Evolutionary conservation across 2,797 vertebrate species (phyloP), one percentile per base, ranked within the genome.

Genomic region (Vireo griseus): DNA sequence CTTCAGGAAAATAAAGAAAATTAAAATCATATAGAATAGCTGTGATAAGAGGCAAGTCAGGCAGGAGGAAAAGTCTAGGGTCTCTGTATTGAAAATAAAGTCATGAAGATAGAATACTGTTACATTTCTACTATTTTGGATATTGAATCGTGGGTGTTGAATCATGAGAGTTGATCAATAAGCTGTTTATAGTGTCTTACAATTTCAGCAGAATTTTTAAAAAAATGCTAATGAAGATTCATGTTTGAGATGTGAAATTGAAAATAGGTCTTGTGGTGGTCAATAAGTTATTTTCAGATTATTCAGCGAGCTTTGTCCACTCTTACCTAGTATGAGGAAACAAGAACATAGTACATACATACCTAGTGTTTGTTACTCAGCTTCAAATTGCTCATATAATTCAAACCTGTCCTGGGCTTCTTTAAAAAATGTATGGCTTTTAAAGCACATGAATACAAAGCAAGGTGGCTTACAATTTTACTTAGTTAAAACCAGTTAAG

Each of bases 371-470:
- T 81, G 24, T 50, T 59, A 37, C 16, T 80, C 21, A 44, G 6
- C 44, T 67, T 73, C 5, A 51, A 11, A 12, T 59, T 47, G 22
- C 20, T 73, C 9, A 5, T 47, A 14, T 45, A 50, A 67, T 50
- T 71, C 33, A 52, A 42, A 58, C 4, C 2, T 75, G 4, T 58
- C 21, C 6, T 0, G 1, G 12, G 4, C 18, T 81, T 62, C 17
- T 77, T 48, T 10, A 50, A 86, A 6, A 31, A 37, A 57, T 15
- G 1, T 47, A 3, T 57, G 35, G 2, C 33, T 81, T 81, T 87
- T 59, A 62, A 69, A 69, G 33, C 4, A 11, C 2, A 2, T 17
- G 5, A 52, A 10, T 86, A 13, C 1, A 0, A 67, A 71, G 21
- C 39, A 35, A 83, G 6, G 11, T 45, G 24, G 4, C 11, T 92